These are phyloP conservation scores for Dynastes tityus DNA, from an alignment of 2,888 invertebrate species.

Conservation along the genomic window DNA sequence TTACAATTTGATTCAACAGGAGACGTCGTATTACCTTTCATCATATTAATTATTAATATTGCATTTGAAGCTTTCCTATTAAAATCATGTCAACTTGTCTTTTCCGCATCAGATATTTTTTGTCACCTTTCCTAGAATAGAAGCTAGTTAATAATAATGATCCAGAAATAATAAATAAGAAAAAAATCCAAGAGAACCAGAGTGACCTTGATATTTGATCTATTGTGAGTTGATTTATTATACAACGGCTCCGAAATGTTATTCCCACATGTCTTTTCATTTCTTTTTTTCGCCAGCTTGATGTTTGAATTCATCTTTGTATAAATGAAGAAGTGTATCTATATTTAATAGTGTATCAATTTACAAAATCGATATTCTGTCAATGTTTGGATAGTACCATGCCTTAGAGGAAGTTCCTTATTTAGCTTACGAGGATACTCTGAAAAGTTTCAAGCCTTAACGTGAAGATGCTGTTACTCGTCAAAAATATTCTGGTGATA, in stretches of 20 bases:
- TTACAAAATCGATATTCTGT: too few species aligned
- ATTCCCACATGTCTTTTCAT: not conserved
- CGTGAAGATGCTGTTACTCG: too few species aligned
- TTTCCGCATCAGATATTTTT: slow-evolving; percentile 29
- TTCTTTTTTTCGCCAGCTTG: not conserved
- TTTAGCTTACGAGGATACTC: too few species aligned
- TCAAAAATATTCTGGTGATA: too few species aligned
- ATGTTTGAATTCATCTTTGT: not conserved
- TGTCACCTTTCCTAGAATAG: slow-evolving; percentile 42
- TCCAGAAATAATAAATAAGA: slow-evolving; percentile 34
- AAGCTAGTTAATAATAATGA: slow-evolving; percentile 38
- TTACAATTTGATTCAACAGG: not conserved
- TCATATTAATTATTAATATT: slow-evolving; percentile 12
- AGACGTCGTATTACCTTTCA: not conserved
- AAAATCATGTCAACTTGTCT: slow-evolving; percentile 30
- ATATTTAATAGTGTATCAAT: too few species aligned
- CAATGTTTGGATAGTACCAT: too few species aligned
- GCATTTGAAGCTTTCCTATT: slow-evolving; percentile 1
- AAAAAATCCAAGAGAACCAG: slow-evolving; percentile 9
- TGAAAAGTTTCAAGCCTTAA: too few species aligned
- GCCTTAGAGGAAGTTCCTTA: too few species aligned
- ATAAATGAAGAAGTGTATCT: too few species aligned
- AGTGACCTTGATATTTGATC: slow-evolving; percentile 32
- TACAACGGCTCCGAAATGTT: not conserved
- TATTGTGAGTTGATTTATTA: slow-evolving; percentile 16